Evolutionary conservation across 2,113 vertebrate genomes (phyloP).

Genomic region (Crypturellus undulatus): DNA sequence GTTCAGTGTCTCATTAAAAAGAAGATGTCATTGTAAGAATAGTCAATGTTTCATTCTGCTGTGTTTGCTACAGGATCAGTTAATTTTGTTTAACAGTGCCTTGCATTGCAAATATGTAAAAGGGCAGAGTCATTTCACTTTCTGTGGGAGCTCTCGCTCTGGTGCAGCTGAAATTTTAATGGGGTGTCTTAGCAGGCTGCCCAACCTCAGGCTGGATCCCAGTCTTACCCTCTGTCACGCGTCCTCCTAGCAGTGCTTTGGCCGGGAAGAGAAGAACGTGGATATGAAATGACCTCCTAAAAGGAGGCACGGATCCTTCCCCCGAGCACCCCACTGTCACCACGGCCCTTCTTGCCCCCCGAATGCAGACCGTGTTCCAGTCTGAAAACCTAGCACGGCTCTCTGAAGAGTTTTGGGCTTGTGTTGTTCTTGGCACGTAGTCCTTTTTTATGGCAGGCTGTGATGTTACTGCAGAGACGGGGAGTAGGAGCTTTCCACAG

Average conservation of each 20-base stretch:
- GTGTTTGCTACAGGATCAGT: slow-evolving; percentile 52
- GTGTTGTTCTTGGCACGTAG: neutral
- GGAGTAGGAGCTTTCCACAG: neutral
- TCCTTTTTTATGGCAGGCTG: neutral
- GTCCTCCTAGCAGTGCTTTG: neutral
- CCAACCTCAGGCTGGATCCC: neutral
- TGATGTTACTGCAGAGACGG: neutral
- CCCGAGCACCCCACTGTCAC: neutral
- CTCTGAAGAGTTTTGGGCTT: neutral
- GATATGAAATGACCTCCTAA: too few species aligned
- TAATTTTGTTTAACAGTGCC: slow-evolving; percentile 58
- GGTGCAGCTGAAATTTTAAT: neutral
- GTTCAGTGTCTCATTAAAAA: slow-evolving; percentile 51
- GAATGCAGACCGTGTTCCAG: neutral
- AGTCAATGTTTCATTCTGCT: slow-evolving; percentile 41
- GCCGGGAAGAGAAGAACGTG: neutral
- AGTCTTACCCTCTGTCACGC: neutral
- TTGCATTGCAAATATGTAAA: neutral
- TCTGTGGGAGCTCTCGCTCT: neutral
- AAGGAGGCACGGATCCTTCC: neutral
- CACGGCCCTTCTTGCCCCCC: too few species aligned
- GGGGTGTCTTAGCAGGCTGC: neutral
- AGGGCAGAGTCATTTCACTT: neutral
- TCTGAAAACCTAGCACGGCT: too few species aligned
- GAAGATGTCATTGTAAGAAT: slow-evolving; percentile 3